These are phyloP conservation scores for Telmatochromis sp. DNA, from an alignment of 2,113 vertebrate species.

Conservation along the genomic window DNA sequence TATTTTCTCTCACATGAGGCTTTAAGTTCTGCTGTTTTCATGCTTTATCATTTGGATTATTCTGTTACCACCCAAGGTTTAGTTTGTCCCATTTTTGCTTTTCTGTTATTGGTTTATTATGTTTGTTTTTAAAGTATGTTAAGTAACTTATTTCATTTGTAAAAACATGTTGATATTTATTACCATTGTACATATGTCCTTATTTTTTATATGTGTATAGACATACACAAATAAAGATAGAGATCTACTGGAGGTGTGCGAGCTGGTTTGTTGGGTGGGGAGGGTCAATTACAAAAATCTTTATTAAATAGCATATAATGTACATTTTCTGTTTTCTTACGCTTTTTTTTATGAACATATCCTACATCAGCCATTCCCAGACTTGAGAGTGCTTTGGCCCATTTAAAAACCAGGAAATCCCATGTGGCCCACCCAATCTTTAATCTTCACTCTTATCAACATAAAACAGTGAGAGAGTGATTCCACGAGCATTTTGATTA, in stretches of 20 bases:
- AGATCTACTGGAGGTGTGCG: slow-evolving; percentile 48
- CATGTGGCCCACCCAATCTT: not conserved
- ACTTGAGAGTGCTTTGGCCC: not conserved
- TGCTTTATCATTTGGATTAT: slow-evolving; percentile 35
- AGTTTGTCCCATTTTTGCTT: slow-evolving; percentile 41
- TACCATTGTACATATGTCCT: slow-evolving; percentile 81
- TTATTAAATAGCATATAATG: not conserved
- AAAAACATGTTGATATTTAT: slow-evolving; percentile 81
- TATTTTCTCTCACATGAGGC: slow-evolving; percentile 22
- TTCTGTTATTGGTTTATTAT: slow-evolving; percentile 39
- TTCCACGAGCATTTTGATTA: not conserved
- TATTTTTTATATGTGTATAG: slow-evolving; percentile 82
- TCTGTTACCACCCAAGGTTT: slow-evolving; percentile 22
- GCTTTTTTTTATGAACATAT: accelerated
- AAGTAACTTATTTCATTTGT: slow-evolving; percentile 81
- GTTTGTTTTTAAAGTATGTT: slow-evolving; percentile 69
- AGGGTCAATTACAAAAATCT: not conserved
- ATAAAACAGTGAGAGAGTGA: not conserved
- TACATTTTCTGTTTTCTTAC: not conserved
- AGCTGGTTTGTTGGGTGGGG: not conserved
- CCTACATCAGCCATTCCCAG: not conserved
- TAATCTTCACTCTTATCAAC: not conserved
- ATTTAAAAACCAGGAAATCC: not conserved
- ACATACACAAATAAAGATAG: slow-evolving; percentile 78
- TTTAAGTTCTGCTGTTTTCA: slow-evolving; percentile 53